Percentiles rank a stretch among this genome's conserved stretches.
Conservation (phyloP, 2,113 vertebrate genomes). For the Periophthalmodon schlosseri region DNA sequence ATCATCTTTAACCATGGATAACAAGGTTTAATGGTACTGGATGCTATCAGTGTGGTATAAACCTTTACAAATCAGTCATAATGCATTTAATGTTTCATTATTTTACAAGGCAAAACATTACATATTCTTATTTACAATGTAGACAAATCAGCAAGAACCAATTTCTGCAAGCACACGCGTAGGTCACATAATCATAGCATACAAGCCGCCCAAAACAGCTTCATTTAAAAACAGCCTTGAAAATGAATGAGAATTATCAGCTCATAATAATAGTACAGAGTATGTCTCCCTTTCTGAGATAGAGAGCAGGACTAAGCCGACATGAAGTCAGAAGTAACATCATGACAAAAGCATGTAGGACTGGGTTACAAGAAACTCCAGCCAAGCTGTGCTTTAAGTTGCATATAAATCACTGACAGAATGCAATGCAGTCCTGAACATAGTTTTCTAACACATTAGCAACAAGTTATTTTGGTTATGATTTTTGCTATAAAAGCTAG, state of each 20-base stretch:
- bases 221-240: background rate
- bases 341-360: conserved; percentile 27
- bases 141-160: too few species aligned
- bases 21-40: background rate
- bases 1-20: background rate
- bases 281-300: conserved; percentile 34
- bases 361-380: conserved; percentile 26
- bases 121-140: background rate
- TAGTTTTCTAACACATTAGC: conserved; percentile 13
- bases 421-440: conserved; percentile 22
- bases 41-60: conserved; percentile 1
- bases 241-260: conserved; percentile 23
- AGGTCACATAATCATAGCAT: background rate
- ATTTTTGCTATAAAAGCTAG: background rate
- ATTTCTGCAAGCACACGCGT: too few species aligned
- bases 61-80: background rate
- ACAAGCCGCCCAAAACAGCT: background rate
- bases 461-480: background rate
- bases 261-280: conserved; percentile 56
- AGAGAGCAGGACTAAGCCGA: conserved; percentile 47
- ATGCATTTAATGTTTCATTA: background rate
- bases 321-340: conserved; percentile 49
- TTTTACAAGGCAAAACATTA: background rate
- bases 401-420: conserved; percentile 22
- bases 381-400: conserved; percentile 30